Evolutionary conservation across 2,113 vertebrate genomes (phyloP).

Genomic region (Tringa solitaria): DNA sequence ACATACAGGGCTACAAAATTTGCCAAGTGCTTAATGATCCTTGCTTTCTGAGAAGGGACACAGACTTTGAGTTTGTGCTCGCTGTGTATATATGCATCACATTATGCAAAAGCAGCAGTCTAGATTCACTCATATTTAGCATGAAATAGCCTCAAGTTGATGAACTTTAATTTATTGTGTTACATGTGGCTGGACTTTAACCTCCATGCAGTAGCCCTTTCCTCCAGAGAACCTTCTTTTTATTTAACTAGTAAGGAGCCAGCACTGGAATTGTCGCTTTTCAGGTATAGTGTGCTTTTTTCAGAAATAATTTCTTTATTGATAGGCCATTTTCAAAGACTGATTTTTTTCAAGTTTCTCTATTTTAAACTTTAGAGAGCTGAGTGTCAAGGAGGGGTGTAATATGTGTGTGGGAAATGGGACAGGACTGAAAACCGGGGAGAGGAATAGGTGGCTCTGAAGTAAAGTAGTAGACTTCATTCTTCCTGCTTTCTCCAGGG

Average conservation of each 20-base stretch:
- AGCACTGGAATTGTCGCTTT: neutral
- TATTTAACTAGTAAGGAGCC: neutral
- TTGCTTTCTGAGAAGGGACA: neutral
- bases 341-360: neutral
- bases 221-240: neutral
- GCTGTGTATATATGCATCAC: neutral
- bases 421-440: neutral
- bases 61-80: neutral
- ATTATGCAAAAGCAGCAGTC: neutral
- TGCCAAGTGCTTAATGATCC: neutral
- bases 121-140: neutral
- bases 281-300: neutral
- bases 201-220: neutral
- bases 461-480: neutral
- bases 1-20: neutral
- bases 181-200: conserved; percentile 19
- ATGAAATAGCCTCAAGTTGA: neutral
- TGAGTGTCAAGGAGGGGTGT: neutral
- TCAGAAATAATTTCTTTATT: neutral
- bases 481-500: neutral
- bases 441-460: neutral
- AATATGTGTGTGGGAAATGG: neutral
- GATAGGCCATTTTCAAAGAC: neutral
- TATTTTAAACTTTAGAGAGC: neutral
- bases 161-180: neutral